Conservation (phyloP, 2,113 vertebrate species). For the Nyctereutes procyonoides region DNA sequence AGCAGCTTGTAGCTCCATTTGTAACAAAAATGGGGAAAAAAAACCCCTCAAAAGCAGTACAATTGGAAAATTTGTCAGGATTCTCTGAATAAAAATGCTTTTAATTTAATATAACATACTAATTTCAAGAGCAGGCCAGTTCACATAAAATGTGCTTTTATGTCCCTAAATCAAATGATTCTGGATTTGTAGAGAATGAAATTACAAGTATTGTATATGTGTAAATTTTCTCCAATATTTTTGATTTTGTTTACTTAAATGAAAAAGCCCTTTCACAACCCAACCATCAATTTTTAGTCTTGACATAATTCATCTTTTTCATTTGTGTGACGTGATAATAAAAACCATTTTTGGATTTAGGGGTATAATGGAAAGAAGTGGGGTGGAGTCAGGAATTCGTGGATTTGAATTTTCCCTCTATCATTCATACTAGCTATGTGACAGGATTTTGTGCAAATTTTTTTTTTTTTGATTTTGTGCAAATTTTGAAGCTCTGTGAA, state of each 20-base stretch:
- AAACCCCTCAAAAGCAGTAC: constrained; percentile 15
- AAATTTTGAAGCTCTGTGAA: background rate
- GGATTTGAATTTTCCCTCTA: background rate
- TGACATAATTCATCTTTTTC: background rate
- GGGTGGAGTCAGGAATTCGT: background rate
- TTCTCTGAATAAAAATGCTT: constrained; percentile 67
- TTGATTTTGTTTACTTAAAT: constrained; percentile 64
- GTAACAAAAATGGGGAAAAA: constrained; percentile 39
- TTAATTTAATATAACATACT: constrained; percentile 68
- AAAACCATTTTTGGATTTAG: background rate
- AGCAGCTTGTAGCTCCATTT: constrained; percentile 52
- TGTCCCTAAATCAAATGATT: constrained; percentile 56
- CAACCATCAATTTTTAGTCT: background rate
- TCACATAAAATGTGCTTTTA: constrained; percentile 45
- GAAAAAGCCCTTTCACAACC: background rate
- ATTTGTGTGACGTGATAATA: background rate
- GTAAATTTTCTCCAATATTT: constrained; percentile 54
- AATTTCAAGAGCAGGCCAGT: constrained; percentile 66
- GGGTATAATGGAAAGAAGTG: background rate
- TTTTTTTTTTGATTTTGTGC: background rate
- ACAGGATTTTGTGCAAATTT: background rate
- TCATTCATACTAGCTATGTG: background rate
- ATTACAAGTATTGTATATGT: background rate
- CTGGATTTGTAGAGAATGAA: background rate
- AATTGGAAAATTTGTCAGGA: constrained; percentile 59